phyloP scores from a whole-genome alignment of 2,113 vertebrate genomes.

The Oryzias javanicus region DNA sequence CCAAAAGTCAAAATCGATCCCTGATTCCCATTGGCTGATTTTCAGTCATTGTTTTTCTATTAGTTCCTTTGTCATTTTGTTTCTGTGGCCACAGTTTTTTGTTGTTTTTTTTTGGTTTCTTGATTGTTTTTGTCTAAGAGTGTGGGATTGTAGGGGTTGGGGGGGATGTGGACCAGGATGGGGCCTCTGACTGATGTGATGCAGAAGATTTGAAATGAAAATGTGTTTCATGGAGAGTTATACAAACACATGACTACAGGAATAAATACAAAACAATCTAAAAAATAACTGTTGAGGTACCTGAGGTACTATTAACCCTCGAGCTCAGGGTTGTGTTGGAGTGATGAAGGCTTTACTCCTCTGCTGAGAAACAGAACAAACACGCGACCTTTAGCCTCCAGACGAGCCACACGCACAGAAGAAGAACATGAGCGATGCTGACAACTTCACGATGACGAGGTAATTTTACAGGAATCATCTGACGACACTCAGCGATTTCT shows the following conservation, averaged over 20 bases:
- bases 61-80: too few species aligned
- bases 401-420: constrained; percentile 4
- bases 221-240: constrained; percentile 62
- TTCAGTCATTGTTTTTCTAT: too few species aligned
- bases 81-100: too few species aligned
- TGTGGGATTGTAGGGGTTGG: too few species aligned
- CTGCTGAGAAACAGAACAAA: constrained; percentile 11
- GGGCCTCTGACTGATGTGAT: too few species aligned
- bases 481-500: constrained; percentile 34
- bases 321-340: constrained; percentile 11
- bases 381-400: constrained; percentile 4
- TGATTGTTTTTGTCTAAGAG: too few species aligned
- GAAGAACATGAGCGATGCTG: constrained; percentile 11
- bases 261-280: constrained; percentile 12
- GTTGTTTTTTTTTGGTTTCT: too few species aligned
- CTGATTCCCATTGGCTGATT: too few species aligned
- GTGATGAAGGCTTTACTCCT: not conserved
- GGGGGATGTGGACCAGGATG: too few species aligned
- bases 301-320: constrained; percentile 26
- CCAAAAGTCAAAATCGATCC: too few species aligned
- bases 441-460: constrained; percentile 13
- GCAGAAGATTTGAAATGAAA: not conserved
- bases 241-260: constrained; percentile 31
- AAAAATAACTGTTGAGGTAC: not conserved
- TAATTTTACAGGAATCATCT: constrained; percentile 14